Base-by-base conservation (phyloP, 2,888 invertebrate genomes). In the Ceriagrion tenellum region DNA sequence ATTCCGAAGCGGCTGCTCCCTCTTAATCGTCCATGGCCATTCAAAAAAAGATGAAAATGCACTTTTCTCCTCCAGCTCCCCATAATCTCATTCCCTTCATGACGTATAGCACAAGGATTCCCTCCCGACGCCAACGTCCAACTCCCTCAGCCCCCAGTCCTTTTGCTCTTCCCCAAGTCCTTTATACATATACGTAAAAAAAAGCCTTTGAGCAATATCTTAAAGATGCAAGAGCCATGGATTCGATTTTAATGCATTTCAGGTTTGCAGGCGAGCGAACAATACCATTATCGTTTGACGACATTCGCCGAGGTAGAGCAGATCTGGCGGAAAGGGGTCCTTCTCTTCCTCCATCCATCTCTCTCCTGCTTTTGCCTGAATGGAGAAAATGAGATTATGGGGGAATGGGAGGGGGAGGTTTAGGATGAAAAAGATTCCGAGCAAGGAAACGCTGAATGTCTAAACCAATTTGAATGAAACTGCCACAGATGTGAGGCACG, bases 181-280 rank as follows among this genome's bases (percentile, higher is more conserved):
- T 59, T n/a, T 69, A n/a, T n/a, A n/a, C n/a, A n/a, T n/a, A n/a
- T n/a, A n/a, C 12, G 56, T 8, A 3, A 59, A 59, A 59, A 59
- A 81, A 81, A 81, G 13, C 12, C 35, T 81, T 35, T 35, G 81
- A 30, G 81, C 35, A 81, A 81, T 81, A 35, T 81, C 81, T 81
- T 81, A 81, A 81, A 81, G 81, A 81, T 81, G 81, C 81, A 30
- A 30, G 81, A 81, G 81, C 81, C 16, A 1, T 35, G n/a, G 81
- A 81, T 81, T 81, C 81, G 35, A 81, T 81, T 81, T 81, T 81
- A 81, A 81, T 81, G 81, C 81, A 81, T 81, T 81, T 81, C 81
- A 35, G 59, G 30, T 81, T 35, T 26, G 35, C 81, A 81, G 81
- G 35, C 81, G 81, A 81, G 30, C 81, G 81, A 81, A 81, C 81